Conservation (phyloP, 1,140 invertebrate species). For the Tetramorium parvispinum region DNA sequence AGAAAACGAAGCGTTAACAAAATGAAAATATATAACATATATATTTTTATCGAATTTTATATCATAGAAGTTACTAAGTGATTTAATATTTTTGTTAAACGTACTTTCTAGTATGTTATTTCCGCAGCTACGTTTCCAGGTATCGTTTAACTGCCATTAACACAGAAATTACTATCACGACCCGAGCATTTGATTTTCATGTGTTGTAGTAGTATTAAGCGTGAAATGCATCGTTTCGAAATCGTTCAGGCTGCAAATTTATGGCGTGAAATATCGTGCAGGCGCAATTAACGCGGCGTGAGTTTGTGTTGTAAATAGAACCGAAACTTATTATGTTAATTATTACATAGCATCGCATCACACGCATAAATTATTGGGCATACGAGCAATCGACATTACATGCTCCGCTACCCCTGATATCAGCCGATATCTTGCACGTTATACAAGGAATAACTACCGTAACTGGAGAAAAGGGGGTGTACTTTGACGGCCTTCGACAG, state of each 20-base stretch:
- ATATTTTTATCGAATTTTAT: not conserved
- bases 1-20: not conserved
- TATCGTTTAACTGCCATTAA: slow-evolving; percentile 31
- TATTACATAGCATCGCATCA: slow-evolving; percentile 42
- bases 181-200: slow-evolving; percentile 33
- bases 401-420: not conserved
- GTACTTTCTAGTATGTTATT: not conserved
- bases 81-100: not conserved
- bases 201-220: slow-evolving; percentile 10
- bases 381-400: slow-evolving; percentile 1
- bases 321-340: slow-evolving; percentile 58
- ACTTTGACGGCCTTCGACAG: not conserved
- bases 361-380: slow-evolving; percentile 36
- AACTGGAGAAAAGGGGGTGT: not conserved
- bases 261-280: slow-evolving; percentile 56
- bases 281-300: slow-evolving; percentile 50
- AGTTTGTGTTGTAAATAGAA: slow-evolving; percentile 55
- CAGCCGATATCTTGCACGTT: not conserved
- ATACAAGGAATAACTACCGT: not conserved
- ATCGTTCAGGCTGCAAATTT: slow-evolving; percentile 50
- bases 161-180: slow-evolving; percentile 25
- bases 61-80: not conserved
- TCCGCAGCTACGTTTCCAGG: not conserved
- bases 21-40: not conserved
- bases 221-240: slow-evolving; percentile 52